These are phyloP conservation scores for Chelon auratus DNA, from an alignment of 2,797 vertebrate species.

Conservation along the genomic window DNA sequence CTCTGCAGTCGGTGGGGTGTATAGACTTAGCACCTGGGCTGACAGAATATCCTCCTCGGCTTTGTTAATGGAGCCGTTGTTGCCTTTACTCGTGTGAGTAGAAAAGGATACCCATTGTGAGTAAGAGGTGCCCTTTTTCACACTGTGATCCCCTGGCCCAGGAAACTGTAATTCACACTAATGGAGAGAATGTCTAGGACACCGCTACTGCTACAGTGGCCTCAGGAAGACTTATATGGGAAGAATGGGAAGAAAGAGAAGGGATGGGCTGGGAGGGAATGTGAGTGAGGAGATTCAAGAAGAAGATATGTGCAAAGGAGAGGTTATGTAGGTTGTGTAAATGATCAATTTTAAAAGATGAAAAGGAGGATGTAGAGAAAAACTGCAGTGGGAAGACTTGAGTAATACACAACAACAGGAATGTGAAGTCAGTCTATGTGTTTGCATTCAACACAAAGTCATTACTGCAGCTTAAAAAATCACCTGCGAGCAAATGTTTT, in stretches of 20 bases:
- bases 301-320: neutral
- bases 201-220: slow-evolving; percentile 8
- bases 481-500: neutral
- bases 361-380: neutral
- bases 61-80: slow-evolving; percentile 60
- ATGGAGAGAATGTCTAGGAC: slow-evolving; percentile 45
- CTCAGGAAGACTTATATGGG: neutral
- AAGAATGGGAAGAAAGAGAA: neutral
- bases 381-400: slow-evolving; percentile 10
- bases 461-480: neutral
- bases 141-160: slow-evolving; percentile 35
- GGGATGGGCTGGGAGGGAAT: neutral
- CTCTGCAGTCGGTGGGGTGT: slow-evolving; percentile 25
- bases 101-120: slow-evolving; percentile 50
- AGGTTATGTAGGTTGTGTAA: no score
- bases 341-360: neutral
- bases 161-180: slow-evolving; percentile 60
- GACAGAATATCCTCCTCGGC: slow-evolving; percentile 28
- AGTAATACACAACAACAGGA: neutral
- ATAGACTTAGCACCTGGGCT: slow-evolving; percentile 39
- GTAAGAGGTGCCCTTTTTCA: slow-evolving; percentile 49
- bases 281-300: slow-evolving; percentile 1
- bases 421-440: neutral
- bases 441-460: neutral
- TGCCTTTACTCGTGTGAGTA: slow-evolving; percentile 17